phyloP scores from a whole-genome alignment of 23 tunicate species.

The Botrylloides violaceus region DNA sequence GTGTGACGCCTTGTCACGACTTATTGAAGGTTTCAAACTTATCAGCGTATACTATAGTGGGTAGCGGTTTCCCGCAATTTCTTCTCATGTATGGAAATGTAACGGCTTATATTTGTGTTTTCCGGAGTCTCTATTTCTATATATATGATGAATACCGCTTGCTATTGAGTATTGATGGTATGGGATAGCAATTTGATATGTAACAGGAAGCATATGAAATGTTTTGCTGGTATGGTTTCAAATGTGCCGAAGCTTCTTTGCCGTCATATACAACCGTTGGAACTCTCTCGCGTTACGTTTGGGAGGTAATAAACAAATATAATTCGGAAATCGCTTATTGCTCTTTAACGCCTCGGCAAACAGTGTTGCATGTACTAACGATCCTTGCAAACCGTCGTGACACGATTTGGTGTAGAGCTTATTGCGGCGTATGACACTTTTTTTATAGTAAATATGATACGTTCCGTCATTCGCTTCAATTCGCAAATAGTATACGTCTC shows the following conservation, averaged over 20 bases:
- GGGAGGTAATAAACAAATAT: background rate
- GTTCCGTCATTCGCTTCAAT: conserved; percentile 6
- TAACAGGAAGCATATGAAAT: background rate
- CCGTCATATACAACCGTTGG: background rate
- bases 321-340: background rate
- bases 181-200: background rate
- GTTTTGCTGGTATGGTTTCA: background rate
- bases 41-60: too few relatives aligned
- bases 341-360: background rate
- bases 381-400: background rate
- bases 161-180: background rate
- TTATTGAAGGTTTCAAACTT: too few relatives aligned
- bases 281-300: background rate
- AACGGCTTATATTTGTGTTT: background rate
- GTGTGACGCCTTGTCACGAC: too few relatives aligned
- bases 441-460: conserved; percentile 21
- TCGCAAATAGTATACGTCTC: background rate
- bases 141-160: background rate
- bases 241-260: background rate
- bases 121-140: background rate
- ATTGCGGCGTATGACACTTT: conserved; percentile 13
- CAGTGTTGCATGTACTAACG: background rate
- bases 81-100: background rate
- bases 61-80: too few relatives aligned
- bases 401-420: background rate